A percentile compares a stretch with the other conserved stretches of the same genome.
Conservation (phyloP, 1,140 invertebrate species). For the Myzus persicae region DNA sequence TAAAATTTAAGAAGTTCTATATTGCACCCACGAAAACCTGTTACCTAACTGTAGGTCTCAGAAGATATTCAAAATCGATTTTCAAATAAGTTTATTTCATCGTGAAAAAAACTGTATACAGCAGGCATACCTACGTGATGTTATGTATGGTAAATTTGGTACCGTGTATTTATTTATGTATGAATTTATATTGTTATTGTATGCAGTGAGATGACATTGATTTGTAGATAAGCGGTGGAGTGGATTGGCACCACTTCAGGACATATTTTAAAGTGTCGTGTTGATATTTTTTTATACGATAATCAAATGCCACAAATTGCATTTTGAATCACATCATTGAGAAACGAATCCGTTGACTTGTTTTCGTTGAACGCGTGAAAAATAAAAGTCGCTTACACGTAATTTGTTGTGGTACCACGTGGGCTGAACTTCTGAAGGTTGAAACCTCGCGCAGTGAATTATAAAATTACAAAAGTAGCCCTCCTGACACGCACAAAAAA, state of each 20-base stretch:
- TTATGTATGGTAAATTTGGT: too few relatives aligned
- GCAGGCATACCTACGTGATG: too few relatives aligned
- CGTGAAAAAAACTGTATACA: neutral
- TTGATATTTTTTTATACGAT: neutral
- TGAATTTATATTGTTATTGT: too few relatives aligned
- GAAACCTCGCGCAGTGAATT: neutral
- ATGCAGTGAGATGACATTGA: too few relatives aligned
- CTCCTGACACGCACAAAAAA: neutral
- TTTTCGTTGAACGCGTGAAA: neutral
- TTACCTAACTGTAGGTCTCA: neutral
- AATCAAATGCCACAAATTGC: neutral
- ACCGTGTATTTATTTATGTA: too few relatives aligned
- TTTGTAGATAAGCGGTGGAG: neutral
- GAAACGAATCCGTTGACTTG: neutral
- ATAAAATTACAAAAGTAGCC: neutral
- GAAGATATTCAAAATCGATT: neutral
- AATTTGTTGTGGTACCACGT: neutral
- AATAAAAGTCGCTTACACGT: neutral
- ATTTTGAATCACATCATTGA: neutral
- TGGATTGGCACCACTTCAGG: neutral
- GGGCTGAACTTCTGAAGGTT: neutral
- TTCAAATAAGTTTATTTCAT: neutral
- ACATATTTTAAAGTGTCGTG: neutral
- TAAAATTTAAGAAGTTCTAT: neutral
- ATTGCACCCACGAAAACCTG: neutral